Base-by-base conservation (phyloP, 1,140 invertebrate species). In the Trichomalopsis sarcophagae region DNA sequence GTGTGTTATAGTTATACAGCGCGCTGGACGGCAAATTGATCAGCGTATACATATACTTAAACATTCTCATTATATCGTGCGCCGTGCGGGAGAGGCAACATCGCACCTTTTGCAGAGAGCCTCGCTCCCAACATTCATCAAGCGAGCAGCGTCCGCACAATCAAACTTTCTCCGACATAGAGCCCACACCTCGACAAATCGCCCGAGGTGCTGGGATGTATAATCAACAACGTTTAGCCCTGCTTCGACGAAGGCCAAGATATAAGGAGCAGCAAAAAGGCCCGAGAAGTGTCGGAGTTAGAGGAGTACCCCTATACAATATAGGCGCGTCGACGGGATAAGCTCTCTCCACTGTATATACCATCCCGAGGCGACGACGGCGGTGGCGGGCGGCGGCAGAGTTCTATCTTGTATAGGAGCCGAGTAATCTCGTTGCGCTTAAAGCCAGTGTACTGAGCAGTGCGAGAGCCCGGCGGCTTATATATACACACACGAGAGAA, bases 401-500 rank as follows among this genome's bases (percentile, higher is more conserved):
- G 33, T 11, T 36, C 80, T 44, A 3, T 36, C 27, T 1, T 40
- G 7, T 40, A 40, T 40, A 23, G 17, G 14, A n/a, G 17, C 5
- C 71, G 71, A n/a, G 81, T 71, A 82, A 82, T 75, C 81, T 62
- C 69, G 71, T 36, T 23, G 36, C 79, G 71, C 69, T 75, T 75
- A 75, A n/a, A 44, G 74, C 40, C 40, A 6, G 74, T 23, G 74
- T 33, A 17, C 17, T n/a, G 55, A 62, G 17, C 55, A n/a, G 21
- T 62, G 27, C 27, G 55, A 62, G 55, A 62, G 7, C 27, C 11
- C 27, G 7, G 27, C 10, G n/a, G 17, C 21, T 10, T 71, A 30
- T 27, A n/a, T 27, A 27, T 69, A 69, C 17, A 36, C 17, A 33
- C 33, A 17, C 44, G 44, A 17, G 68, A 36, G 66, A 23, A 40